Evolutionary conservation across 2,888 invertebrate species (phyloP), one percentile per base, ranked within the genome.

Genomic region (Bombyx huttoni): DNA sequence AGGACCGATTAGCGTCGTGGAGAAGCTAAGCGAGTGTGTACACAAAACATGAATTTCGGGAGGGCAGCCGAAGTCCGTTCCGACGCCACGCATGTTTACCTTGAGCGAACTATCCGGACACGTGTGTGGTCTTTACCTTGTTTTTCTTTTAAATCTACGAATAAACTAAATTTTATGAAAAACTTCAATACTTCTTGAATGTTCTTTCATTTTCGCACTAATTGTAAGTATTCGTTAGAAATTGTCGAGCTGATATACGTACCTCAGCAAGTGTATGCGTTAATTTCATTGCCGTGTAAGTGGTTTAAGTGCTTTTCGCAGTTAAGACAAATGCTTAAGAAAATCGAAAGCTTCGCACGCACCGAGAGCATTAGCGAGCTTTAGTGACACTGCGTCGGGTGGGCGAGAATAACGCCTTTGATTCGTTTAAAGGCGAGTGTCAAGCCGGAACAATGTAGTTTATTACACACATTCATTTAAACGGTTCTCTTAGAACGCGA

Each of bases 381-480:
- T 76, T 72, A 75, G 67, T 65, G 63, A 61, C 64, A 63, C 60
- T 63, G 65, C 69, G 63, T 60, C 62, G 58, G 61, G 56, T 64
- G 55, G 53, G 54, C 58, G 55, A 60, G 64, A 73, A 69, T 73
- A 66, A 71, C 60, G 61, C 65, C 64, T 72, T 71, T 72, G 73
- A 75, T 79, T 77, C 65, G 56, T 70, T 70, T 70, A 73, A 75
- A 76, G 73, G 77, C 66, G 70, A 60, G 63, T 62, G 63, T 64
- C 62, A 24, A 63, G 69, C 65, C 24, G 24, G 65, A 57, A 66
- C 73, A 81, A 77, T 78, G 78, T 76, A 74, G 73, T 76, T 74
- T 71, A 80, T 78, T 73, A 74, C 68, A 67, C 67, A 71, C 70
- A 77, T 84, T 81, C 80, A 82, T 80, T 77, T 74, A 70, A 78